These are phyloP conservation scores for Cheilosia impressa DNA, from an alignment of 2,888 invertebrate species.

Conservation along the genomic window DNA sequence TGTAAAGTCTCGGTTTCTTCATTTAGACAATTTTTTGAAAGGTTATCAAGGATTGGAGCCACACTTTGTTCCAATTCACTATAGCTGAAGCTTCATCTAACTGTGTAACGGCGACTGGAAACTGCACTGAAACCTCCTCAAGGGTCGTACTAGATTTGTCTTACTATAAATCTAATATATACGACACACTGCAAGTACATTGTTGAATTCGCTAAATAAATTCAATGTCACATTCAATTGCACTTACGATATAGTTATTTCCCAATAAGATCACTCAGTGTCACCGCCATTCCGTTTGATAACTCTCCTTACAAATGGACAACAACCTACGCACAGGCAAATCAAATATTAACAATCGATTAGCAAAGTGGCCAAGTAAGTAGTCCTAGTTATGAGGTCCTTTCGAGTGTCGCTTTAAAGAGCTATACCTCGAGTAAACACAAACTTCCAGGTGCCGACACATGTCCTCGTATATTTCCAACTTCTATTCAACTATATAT, in stretches of 20 bases:
- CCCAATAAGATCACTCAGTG: constrained; percentile 8
- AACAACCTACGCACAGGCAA: constrained; percentile 18
- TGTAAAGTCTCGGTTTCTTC: too few relatives aligned
- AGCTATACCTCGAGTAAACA: constrained; percentile 31
- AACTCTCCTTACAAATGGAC: constrained; percentile 38
- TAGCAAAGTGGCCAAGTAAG: constrained; percentile 58
- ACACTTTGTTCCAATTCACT: too few relatives aligned
- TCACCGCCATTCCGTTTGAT: constrained; percentile 9
- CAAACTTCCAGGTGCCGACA: constrained; percentile 38
- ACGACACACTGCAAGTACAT: too few relatives aligned
- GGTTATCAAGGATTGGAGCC: too few relatives aligned
- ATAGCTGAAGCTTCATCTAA: too few relatives aligned
- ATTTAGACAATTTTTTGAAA: too few relatives aligned
- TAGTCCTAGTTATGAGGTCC: constrained; percentile 53
- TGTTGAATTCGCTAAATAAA: not conserved
- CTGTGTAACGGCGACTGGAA: too few relatives aligned
- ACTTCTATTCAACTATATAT: not conserved
- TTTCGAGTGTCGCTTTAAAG: not conserved
- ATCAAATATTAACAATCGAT: constrained; percentile 47
- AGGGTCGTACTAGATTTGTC: too few relatives aligned
- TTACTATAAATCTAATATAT: too few relatives aligned
- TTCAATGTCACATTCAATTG: constrained; percentile 7
- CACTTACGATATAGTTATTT: not conserved
- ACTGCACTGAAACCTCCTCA: too few relatives aligned
- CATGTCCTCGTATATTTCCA: constrained; percentile 47